Conservation (phyloP, 2,113 vertebrate species). For the Irena cyanogastra region DNA sequence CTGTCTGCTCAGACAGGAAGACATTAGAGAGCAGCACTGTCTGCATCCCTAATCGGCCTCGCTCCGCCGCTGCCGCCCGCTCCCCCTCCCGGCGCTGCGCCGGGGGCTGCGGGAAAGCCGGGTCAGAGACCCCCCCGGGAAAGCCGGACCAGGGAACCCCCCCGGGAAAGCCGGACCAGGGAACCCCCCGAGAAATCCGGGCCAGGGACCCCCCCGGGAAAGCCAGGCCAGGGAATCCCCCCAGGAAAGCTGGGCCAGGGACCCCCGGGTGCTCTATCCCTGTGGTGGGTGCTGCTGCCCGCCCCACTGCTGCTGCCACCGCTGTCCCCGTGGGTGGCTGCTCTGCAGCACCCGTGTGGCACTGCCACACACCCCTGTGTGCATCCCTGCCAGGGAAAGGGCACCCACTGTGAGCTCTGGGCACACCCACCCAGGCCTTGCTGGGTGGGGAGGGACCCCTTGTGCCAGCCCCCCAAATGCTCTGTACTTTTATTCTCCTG, state of each 20-base stretch:
- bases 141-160: not conserved
- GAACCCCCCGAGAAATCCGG: not conserved
- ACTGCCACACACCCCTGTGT: not conserved
- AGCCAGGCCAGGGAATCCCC: not conserved
- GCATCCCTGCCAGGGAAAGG: not conserved
- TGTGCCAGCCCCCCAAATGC: fast-evolving
- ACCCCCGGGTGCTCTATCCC: not conserved
- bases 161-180: not conserved
- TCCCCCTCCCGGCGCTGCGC: not conserved
- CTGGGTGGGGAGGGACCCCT: not conserved
- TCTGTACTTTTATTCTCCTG: not conserved
- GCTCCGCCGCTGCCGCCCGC: not conserved
- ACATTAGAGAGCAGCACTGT: not conserved
- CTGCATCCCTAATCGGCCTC: constrained; percentile 35
- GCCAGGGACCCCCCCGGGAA: not conserved
- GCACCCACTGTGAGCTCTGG: fast-evolving
- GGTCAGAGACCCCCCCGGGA: not conserved
- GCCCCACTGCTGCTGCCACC: not conserved
- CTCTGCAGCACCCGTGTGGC: not conserved
- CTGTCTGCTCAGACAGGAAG: not conserved
- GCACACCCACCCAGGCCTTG: not conserved
- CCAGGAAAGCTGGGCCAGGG: not conserved
- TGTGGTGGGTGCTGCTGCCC: fast-evolving
- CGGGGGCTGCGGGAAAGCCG: not conserved
- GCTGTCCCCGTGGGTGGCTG: not conserved